These are phyloP conservation scores for Eulemur rubriventer DNA, from an alignment of 2,797 vertebrate genomes.

Conservation along the genomic window DNA sequence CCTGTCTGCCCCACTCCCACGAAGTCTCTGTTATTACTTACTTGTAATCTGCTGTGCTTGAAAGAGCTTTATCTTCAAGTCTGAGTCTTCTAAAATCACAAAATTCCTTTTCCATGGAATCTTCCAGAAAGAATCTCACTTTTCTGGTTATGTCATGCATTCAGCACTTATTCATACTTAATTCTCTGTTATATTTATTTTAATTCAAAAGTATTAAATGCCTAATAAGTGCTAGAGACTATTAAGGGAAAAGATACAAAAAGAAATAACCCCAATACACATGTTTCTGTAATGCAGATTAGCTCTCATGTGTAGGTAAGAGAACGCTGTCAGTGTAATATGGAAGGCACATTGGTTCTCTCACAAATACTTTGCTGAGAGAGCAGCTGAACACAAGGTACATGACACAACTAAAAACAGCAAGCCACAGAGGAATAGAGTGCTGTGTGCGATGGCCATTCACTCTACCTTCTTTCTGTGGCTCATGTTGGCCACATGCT, in stretches of 20 bases:
- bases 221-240: not conserved
- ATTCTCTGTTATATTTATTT: not conserved
- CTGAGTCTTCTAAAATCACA: not conserved
- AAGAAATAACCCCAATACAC: not conserved
- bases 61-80: not conserved
- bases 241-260: not conserved
- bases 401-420: not conserved
- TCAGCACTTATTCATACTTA: not conserved
- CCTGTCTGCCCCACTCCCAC: not conserved
- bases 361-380: not conserved
- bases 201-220: not conserved
- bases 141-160: not conserved
- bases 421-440: not conserved
- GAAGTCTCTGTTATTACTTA: not conserved
- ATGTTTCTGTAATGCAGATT: not conserved
- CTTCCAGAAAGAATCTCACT: not conserved
- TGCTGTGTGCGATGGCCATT: not conserved
- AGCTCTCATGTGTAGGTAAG: not conserved
- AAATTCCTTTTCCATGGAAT: not conserved
- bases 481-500: not conserved
- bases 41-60: not conserved
- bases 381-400: not conserved
- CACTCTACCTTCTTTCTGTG: not conserved
- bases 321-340: not conserved
- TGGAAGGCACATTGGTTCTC: not conserved